Conservation (phyloP, 2,888 invertebrate genomes). For the Drosophila peninsularis region DNA sequence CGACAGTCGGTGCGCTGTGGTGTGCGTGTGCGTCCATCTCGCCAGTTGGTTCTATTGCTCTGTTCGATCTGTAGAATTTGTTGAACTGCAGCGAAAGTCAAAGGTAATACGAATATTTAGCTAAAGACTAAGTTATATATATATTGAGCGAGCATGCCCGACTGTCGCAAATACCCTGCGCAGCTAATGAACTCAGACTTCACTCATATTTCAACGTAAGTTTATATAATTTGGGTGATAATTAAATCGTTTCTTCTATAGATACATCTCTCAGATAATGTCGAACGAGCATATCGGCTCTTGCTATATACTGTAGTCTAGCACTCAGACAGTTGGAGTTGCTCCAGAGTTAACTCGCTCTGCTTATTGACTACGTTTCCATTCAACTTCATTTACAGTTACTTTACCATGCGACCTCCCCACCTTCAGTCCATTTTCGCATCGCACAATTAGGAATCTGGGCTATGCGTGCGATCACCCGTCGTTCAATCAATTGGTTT, state of each 20-base stretch:
- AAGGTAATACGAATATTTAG: constrained; percentile 12
- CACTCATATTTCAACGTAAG: too few species aligned
- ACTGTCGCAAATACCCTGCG: background rate
- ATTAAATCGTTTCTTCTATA: too few species aligned
- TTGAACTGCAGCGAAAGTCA: constrained; percentile 37
- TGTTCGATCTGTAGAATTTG: background rate
- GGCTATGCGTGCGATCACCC: constrained; percentile 1
- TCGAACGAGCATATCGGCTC: background rate
- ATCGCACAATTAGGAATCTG: constrained; percentile 6
- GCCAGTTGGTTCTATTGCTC: background rate
- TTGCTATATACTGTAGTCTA: background rate
- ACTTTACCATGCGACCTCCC: background rate
- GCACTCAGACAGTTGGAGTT: background rate
- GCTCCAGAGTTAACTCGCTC: background rate
- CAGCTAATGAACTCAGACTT: background rate
- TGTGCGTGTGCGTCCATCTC: constrained; percentile 82
- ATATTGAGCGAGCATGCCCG: background rate
- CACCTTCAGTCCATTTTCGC: constrained; percentile 1
- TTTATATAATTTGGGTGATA: too few species aligned
- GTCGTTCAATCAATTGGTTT: constrained; percentile 31
- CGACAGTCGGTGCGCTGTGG: constrained; percentile 78
- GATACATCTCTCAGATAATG: background rate
- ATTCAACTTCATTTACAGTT: background rate
- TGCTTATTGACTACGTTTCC: background rate
- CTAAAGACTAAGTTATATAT: too few species aligned